phyloP scores from a whole-genome alignment of 35 echinoderm and acorn worm species.

The Ptychodera flava region DNA sequence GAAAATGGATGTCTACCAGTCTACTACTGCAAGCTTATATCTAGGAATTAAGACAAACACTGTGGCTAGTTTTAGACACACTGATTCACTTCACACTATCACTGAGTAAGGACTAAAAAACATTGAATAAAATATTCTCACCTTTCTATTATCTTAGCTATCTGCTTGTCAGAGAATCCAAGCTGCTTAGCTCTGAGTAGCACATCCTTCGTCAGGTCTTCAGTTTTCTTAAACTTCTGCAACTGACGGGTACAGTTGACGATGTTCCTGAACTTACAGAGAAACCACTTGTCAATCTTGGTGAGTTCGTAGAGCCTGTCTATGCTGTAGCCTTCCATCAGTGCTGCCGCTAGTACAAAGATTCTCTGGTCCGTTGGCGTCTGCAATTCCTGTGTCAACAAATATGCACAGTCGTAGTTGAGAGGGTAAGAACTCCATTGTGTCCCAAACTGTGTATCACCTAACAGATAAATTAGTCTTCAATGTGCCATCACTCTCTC shows the following conservation, averaged over 20 bases:
- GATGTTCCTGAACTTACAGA: conserved; percentile 90
- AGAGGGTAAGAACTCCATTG: neutral
- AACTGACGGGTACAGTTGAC: conserved; percentile 43
- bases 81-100: too few species aligned
- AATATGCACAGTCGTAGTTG: neutral
- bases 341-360: conserved; percentile 78
- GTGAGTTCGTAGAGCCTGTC: conserved; percentile 81
- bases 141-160: conserved; percentile 74
- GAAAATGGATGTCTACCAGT: too few species aligned
- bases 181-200: conserved; percentile 72
- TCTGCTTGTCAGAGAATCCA: conserved; percentile 92
- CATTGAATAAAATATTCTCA: conserved; percentile 19
- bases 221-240: conserved; percentile 7
- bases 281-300: conserved; percentile 94
- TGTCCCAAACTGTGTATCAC: too few species aligned
- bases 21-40: too few species aligned
- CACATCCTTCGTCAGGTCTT: conserved; percentile 32
- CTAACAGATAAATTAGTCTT: too few species aligned
- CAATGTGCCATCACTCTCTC: too few species aligned
- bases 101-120: too few species aligned
- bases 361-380: conserved; percentile 84
- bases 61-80: too few species aligned
- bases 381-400: conserved; percentile 36
- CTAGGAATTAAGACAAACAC: too few species aligned
- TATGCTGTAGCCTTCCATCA: conserved; percentile 82